A percentile compares a stretch with the other conserved stretches of the same genome.
phyloP scores from a whole-genome alignment of 2,797 vertebrate species.

The Myripristis murdjan region DNA sequence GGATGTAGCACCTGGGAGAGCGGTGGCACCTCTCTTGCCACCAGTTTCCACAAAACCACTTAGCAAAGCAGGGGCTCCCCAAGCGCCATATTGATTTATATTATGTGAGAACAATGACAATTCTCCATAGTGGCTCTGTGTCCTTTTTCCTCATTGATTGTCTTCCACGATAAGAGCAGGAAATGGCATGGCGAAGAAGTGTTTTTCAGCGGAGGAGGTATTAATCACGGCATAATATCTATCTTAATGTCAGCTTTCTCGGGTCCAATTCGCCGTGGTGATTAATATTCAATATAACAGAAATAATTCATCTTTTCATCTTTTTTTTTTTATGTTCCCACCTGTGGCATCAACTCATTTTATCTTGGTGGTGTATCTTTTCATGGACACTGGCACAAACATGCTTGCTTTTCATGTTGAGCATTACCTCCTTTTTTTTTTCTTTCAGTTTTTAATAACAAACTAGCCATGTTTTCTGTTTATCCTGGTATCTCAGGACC shows the following conservation, averaged over 20 bases:
- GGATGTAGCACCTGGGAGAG: slow-evolving; percentile 18
- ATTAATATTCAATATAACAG: slow-evolving; percentile 76
- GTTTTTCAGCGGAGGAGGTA: slow-evolving; percentile 67
- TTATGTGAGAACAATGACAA: slow-evolving; percentile 70
- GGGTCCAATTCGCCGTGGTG: slow-evolving; percentile 61
- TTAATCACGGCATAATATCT: slow-evolving; percentile 76
- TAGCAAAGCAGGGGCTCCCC: slow-evolving; percentile 45
- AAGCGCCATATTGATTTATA: slow-evolving; percentile 71
- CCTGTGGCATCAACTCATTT: slow-evolving; percentile 61
- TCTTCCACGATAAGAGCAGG: slow-evolving; percentile 39
- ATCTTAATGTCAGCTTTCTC: slow-evolving; percentile 64
- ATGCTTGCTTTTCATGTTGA: background rate
- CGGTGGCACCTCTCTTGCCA: slow-evolving; percentile 35
- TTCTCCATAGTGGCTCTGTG: slow-evolving; percentile 43
- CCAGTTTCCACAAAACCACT: slow-evolving; percentile 61
- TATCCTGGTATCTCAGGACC: background rate
- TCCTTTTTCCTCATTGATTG: slow-evolving; percentile 39
- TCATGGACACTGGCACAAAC: background rate
- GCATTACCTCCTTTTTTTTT: background rate
- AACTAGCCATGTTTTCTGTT: slow-evolving; percentile 4
- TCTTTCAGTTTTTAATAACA: slow-evolving; percentile 1
- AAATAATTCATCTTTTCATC: slow-evolving; percentile 67
- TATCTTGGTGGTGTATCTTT: slow-evolving; percentile 34
- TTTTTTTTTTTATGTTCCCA: slow-evolving; percentile 70
- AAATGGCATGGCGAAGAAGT: slow-evolving; percentile 46